Evolutionary conservation across 1,140 invertebrate genomes (phyloP), one percentile per base, ranked within the genome.

Genomic region (Propsilocerus akamusi): DNA sequence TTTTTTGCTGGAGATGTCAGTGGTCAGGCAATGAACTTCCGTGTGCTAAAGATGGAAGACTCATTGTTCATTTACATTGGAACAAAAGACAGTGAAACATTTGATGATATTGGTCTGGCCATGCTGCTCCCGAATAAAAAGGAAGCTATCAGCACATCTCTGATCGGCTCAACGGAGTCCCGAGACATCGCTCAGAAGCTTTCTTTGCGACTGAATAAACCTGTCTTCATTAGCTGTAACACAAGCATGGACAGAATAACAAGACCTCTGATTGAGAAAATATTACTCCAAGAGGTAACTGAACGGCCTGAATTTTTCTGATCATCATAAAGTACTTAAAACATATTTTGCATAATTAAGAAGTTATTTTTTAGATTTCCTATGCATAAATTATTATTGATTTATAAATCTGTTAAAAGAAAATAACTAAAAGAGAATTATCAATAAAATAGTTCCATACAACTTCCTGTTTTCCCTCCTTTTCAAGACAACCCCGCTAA

Each of bases 61-160:
- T 57, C 56, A 4, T 5, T 57, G 17, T 53, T 57, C 25, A 51
- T 57, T 34, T 57, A 53, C 51, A 57, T 57, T 26, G 54, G 54
- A 1, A 54, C 48, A 28, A 47, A 24, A 4, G 20, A 47, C 14
- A 26, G 51, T 20, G 51, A 51, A 34, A 48, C 11, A 4, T 53
- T 57, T 25, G 41, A 51, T 4, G 53, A 55, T 47, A 49, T 57
- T n/a, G 54, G 54, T 6, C 5, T 57, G 2, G 54, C 49, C 11
- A 51, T 57, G 49, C 48, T 48, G 25, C 46, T 34, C 4, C 26
- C 32, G 4, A 48, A 25, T 20, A 32, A 53, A 34, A 48, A 49
- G 1, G 30, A 47, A 41, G 30, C 50, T 1, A 14, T 54, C 10
- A 22, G 50, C 12, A 46, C 51, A 6, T 55, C 50, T 49, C 47